phyloP scores from a whole-genome alignment of 1,140 invertebrate genomes.

The Dendroctonus valens region DNA sequence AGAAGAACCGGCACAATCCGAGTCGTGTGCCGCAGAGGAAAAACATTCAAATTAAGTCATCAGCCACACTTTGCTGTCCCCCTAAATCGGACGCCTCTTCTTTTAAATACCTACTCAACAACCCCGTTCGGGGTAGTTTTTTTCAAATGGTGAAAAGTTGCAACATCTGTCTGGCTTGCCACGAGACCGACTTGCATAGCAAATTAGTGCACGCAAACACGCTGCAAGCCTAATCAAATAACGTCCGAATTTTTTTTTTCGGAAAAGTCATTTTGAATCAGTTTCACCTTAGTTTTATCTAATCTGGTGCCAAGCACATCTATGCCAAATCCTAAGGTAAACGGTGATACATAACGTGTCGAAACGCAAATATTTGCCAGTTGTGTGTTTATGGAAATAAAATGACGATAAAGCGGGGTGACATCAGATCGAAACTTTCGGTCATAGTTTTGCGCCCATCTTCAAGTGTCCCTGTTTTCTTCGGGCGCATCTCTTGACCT shows the following conservation, averaged over 20 bases:
- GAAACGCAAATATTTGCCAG: too few species aligned
- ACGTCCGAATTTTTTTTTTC: too few species aligned
- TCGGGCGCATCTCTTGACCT: conserved; percentile 22
- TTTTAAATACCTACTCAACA: too few species aligned
- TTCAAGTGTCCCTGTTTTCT: conserved; percentile 14
- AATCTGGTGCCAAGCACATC: conserved; percentile 1
- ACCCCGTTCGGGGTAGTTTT: too few species aligned
- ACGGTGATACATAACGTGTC: not conserved
- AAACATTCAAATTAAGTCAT: conserved; percentile 15
- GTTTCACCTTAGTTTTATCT: conserved; percentile 19
- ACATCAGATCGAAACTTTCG: not conserved
- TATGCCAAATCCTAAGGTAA: not conserved
- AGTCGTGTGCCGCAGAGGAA: conserved; percentile 6
- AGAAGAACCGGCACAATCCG: too few species aligned
- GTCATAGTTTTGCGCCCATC: not conserved
- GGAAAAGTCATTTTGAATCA: conserved; percentile 14
- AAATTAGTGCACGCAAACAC: too few species aligned
- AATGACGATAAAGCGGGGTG: too few species aligned
- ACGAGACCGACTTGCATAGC: too few species aligned
- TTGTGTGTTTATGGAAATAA: too few species aligned
- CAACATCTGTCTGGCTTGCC: too few species aligned
- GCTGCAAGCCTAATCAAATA: too few species aligned
- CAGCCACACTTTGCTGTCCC: conserved; percentile 8
- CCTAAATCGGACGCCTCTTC: not conserved
- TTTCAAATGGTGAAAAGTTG: too few species aligned